phyloP scores from a whole-genome alignment of 2,888 invertebrate species.

The Tetragonisca angustula region DNA sequence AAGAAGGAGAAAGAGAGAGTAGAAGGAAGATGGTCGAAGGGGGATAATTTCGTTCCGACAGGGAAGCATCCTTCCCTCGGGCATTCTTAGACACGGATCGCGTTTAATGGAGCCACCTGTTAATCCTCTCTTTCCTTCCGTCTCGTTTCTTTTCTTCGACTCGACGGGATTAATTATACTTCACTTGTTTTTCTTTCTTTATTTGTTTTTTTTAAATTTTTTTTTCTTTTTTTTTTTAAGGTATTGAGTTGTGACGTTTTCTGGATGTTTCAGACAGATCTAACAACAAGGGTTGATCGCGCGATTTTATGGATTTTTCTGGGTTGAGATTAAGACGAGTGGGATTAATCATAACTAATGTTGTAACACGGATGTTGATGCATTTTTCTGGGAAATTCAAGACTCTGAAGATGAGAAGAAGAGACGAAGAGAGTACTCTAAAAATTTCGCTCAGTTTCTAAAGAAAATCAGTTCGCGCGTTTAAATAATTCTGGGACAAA shows the following conservation, averaged over 20 bases:
- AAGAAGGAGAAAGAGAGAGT: not conserved
- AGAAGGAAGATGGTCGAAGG: not conserved
- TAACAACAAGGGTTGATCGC: no score
- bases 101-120: constrained; percentile 27
- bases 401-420: no score
- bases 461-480: no score
- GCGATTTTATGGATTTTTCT: no score
- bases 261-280: not conserved
- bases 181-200: no score
- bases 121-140: not conserved
- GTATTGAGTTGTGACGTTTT: no score
- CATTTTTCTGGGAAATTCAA: no score
- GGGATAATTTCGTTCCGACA: constrained; percentile 10
- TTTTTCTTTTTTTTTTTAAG: not conserved
- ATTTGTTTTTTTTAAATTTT: not conserved
- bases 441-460: no score
- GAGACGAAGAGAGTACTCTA: no score
- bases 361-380: no score
- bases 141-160: constrained; percentile 10
- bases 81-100: not conserved
- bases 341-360: no score
- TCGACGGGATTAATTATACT: constrained; percentile 4
- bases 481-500: not conserved
- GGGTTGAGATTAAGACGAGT: no score
- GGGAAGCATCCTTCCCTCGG: not conserved